Conservation (phyloP, 2,888 invertebrate species). For the Phyllotreta striolata region DNA sequence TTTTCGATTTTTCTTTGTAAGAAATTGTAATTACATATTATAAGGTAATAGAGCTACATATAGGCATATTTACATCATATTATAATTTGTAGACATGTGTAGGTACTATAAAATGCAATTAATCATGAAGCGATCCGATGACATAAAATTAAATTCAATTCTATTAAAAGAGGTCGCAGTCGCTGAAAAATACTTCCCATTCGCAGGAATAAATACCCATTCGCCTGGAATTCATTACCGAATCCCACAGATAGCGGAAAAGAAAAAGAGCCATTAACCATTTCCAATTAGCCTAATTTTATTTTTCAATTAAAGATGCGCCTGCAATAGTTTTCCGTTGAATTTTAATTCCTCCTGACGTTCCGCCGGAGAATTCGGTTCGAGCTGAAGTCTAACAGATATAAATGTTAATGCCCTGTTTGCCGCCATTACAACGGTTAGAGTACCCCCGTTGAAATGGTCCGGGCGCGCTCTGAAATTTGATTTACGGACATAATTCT, state of each 20-base stretch:
- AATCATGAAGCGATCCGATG: too few relatives aligned
- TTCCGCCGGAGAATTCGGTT: constrained; percentile 16
- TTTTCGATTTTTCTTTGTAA: too few relatives aligned
- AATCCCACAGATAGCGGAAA: constrained; percentile 13
- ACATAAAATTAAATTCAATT: too few relatives aligned
- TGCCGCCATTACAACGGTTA: constrained; percentile 46
- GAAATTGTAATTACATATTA: too few relatives aligned
- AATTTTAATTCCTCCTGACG: constrained; percentile 47
- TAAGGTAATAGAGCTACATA: too few relatives aligned
- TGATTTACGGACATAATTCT: constrained; percentile 53
- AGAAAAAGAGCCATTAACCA: constrained; percentile 17
- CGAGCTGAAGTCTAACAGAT: constrained; percentile 16
- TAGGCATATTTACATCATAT: too few relatives aligned
- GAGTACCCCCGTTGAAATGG: constrained; percentile 50
- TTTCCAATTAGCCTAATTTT: constrained; percentile 26
- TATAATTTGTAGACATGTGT: too few relatives aligned
- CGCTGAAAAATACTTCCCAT: too few relatives aligned
- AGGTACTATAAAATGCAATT: too few relatives aligned
- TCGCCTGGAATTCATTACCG: too few relatives aligned
- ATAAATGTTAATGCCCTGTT: constrained; percentile 50
- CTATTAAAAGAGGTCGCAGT: too few relatives aligned
- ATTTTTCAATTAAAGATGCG: constrained; percentile 38
- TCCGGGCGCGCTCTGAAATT: constrained; percentile 54
- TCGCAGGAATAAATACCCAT: too few relatives aligned
- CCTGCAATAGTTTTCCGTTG: constrained; percentile 42